phyloP scores from a whole-genome alignment of 1,140 invertebrate species.

The Papilio polytes region DNA sequence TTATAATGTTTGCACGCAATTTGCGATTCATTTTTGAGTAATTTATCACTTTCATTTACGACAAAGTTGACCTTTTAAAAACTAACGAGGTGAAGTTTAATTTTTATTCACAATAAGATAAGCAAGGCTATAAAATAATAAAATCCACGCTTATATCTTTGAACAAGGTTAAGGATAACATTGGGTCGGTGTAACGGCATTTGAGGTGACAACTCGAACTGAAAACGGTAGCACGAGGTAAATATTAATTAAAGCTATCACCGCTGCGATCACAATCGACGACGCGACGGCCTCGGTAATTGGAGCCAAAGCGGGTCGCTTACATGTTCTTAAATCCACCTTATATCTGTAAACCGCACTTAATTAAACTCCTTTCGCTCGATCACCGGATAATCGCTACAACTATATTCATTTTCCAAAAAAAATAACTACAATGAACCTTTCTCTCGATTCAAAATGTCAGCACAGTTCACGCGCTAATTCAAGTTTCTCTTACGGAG shows the following conservation, averaged over 20 bases:
- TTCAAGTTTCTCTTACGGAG: slow-evolving; percentile 60
- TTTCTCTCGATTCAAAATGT: slow-evolving; percentile 62
- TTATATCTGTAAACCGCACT: slow-evolving; percentile 49
- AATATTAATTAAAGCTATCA: slow-evolving; percentile 77
- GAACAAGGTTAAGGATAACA: slow-evolving; percentile 62
- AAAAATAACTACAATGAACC: slow-evolving; percentile 45
- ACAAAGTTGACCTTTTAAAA: slow-evolving; percentile 21
- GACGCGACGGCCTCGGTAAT: slow-evolving; percentile 59
- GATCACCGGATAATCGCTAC: slow-evolving; percentile 13
- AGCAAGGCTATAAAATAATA: slow-evolving; percentile 34
- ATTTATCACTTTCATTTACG: slow-evolving; percentile 9
- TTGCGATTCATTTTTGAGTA: slow-evolving; percentile 3
- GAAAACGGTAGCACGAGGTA: slow-evolving; percentile 72
- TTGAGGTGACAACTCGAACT: slow-evolving; percentile 55
- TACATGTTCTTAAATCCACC: slow-evolving; percentile 56
- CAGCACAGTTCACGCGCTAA: slow-evolving; percentile 56
- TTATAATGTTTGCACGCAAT: neutral
- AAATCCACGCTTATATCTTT: slow-evolving; percentile 56
- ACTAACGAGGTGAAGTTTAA: neutral
- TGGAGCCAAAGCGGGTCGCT: slow-evolving; percentile 51
- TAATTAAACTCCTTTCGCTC: slow-evolving; percentile 52
- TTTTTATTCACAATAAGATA: neutral
- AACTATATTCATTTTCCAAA: neutral
- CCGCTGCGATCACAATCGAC: slow-evolving; percentile 59
- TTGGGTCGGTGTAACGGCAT: slow-evolving; percentile 70